Evolutionary conservation across 2,113 vertebrate species (phyloP).

Genomic region (Toxostoma redivivum): DNA sequence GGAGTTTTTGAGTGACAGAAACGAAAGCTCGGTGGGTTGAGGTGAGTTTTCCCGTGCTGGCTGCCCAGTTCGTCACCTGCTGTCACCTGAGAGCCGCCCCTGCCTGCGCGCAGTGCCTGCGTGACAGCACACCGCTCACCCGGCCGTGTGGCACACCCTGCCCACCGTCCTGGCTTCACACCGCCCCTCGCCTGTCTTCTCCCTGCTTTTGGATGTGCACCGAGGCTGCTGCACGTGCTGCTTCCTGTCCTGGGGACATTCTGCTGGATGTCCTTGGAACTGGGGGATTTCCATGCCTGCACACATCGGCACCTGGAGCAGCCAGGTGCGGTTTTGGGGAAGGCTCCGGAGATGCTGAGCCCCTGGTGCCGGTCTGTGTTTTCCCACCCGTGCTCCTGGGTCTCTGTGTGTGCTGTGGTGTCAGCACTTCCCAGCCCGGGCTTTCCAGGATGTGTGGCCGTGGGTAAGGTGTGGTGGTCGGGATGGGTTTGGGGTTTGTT

Average conservation of each 20-base stretch:
- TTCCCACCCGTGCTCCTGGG: neutral
- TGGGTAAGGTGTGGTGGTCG: rapidly evolving
- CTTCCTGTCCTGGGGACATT: neutral
- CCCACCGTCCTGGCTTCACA: rapidly evolving
- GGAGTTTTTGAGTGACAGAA: neutral
- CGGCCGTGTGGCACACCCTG: neutral
- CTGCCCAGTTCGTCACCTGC: neutral
- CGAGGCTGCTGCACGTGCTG: neutral
- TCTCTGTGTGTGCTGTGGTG: rapidly evolving
- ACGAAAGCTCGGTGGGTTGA: rapidly evolving
- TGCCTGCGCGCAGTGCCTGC: neutral
- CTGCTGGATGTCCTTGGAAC: neutral
- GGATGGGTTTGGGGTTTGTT: neutral
- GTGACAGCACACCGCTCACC: rapidly evolving
- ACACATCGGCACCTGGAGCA: rapidly evolving
- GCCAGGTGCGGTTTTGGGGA: neutral
- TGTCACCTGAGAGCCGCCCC: neutral
- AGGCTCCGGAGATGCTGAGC: too few relatives aligned
- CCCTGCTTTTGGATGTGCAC: neutral
- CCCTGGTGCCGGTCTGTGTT: too few relatives aligned
- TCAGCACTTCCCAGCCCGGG: rapidly evolving
- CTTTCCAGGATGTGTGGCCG: rapidly evolving
- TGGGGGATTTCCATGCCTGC: neutral
- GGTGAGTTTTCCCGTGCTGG: neutral
- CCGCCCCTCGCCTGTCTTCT: rapidly evolving